phyloP scores from a whole-genome alignment of 2,113 vertebrate species.

The Fukomys damarensis region DNA sequence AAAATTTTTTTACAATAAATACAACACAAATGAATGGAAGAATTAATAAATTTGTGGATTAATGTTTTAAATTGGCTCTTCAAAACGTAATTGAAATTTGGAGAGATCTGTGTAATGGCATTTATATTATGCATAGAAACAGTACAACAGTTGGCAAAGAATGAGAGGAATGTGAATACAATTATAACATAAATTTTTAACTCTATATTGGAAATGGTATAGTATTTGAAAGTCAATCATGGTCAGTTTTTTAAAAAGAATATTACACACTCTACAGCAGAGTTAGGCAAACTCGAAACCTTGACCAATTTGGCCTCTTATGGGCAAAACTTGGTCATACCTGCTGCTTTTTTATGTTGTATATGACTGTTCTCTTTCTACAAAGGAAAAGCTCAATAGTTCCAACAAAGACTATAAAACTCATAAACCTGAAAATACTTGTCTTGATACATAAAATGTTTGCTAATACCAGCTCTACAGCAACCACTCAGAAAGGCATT shows the following conservation, averaged over 20 bases:
- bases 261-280: neutral
- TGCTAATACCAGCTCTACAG: neutral
- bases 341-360: neutral
- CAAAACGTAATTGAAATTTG: neutral
- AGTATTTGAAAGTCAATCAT: neutral
- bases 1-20: neutral
- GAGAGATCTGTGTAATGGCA: neutral
- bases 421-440: neutral
- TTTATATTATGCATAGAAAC: neutral
- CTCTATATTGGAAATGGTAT: neutral
- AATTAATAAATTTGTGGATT: neutral
- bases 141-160: neutral
- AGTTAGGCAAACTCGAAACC: neutral
- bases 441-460: neutral
- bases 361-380: neutral
- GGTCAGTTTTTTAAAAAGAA: neutral
- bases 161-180: neutral
- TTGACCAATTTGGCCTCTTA: neutral
- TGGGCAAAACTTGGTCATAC: neutral
- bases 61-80: neutral
- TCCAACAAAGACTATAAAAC: neutral
- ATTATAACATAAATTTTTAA: neutral
- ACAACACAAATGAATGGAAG: neutral
- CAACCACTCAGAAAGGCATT: neutral
- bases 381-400: neutral